Base-by-base conservation (phyloP, 2,888 invertebrate species). In the Gymnoscelis rufifasciata region DNA sequence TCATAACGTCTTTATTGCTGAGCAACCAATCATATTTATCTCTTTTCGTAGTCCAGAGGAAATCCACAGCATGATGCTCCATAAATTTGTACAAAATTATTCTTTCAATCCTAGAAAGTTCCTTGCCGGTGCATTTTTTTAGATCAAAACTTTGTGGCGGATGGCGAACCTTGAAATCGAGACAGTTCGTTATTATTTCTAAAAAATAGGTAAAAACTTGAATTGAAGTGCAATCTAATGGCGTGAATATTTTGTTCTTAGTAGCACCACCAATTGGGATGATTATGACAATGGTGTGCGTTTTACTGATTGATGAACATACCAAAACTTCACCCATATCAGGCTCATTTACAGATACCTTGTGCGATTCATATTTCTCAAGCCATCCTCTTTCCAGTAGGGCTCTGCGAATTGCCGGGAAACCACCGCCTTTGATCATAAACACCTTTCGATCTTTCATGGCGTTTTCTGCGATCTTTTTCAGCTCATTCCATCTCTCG, bases 21-120 rank as follows among this genome's bases (percentile, higher is more conserved):
- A 89, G 78, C 54, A 89, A 91, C 91, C 94, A 93, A 62, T 95
- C 94, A 54, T 92, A 91, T 78, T 93, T 93, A 57, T 97, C 96
- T 48, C 94, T 91, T 56, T 95, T 93, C 44, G 95, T 93, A 36
- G 96, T 96, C 97, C 97, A 97, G 26, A 97, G 90, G 62, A 97
- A 95, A 66, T 97, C 95, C 1, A 96, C 94, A 0, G 93, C 91
- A 61, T 93, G 92, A 64, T 94, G 93, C 60, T 93, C 92, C 66
- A 96, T 89, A 75, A 96, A 93, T 60, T 95, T 90, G 2, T 93
- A 94, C 67, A 94, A 90, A 39, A 93, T 91, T 71, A 90, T 90
- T 51, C 91, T 87, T 70, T 94, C 94, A 39, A 93, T 92, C 78
- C 91, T 93, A 1, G 90, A 83, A 6, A 91, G 78, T 52, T 91